Evolutionary conservation across 2,113 vertebrate genomes (phyloP).

Genomic region (Charadrius vociferus): DNA sequence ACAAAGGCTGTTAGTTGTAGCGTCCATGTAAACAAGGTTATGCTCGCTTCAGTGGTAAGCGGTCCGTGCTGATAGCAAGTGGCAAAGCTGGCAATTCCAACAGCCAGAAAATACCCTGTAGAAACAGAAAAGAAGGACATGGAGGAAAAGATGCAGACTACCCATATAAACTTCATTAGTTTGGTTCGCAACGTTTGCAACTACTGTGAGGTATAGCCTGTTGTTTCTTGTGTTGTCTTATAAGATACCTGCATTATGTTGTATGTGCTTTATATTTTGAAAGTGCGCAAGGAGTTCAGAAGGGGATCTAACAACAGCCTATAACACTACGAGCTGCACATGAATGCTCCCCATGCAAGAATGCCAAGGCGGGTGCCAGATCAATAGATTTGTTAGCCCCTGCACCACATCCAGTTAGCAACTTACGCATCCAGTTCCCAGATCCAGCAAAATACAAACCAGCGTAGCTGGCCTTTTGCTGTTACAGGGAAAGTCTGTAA

Average conservation of each 20-base stretch:
- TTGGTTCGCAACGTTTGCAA: neutral
- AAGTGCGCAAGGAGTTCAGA: neutral
- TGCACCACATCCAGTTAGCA: neutral
- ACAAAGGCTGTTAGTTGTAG: conserved; percentile 70
- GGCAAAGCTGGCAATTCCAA: conserved; percentile 73
- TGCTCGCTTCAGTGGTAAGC: conserved; percentile 46
- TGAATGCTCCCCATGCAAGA: neutral
- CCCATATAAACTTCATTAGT: neutral
- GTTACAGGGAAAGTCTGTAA: neutral
- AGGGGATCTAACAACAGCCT: neutral
- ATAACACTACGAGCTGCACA: neutral
- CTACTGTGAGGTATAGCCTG: neutral
- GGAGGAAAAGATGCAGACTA: neutral
- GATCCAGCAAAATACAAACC: neutral
- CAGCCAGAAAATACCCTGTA: conserved; percentile 75
- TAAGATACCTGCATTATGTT: neutral
- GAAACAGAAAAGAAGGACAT: neutral
- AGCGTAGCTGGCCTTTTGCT: neutral
- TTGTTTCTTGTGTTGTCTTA: neutral
- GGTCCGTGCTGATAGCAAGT: conserved; percentile 78
- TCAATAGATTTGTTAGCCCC: neutral
- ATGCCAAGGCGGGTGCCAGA: neutral
- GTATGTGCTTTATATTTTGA: neutral
- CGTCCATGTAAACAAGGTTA: conserved; percentile 63
- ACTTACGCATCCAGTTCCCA: neutral